Base-by-base conservation (phyloP, 2,797 vertebrate species). In the Pseudochirops cupreus region DNA sequence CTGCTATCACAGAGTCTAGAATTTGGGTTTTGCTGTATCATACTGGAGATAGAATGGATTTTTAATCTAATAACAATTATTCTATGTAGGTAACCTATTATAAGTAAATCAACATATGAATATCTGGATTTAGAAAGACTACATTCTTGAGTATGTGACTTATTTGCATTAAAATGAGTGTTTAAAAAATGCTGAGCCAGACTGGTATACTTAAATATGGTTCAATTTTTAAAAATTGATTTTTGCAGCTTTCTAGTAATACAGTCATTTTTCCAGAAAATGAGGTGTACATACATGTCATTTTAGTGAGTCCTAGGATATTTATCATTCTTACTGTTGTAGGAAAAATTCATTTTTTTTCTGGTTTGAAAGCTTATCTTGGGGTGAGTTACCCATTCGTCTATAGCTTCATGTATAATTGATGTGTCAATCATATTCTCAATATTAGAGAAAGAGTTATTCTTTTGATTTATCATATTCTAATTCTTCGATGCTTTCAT, bases 1-100 rank as follows among this genome's bases (percentile, higher is more conserved):
- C 28, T 95, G 50, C 53, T 93, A 26, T 95, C 91, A 91, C 4
- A 93, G 97, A 96, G 94, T 92, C 50, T 91, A 39, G 52, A 57
- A 5, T 62, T 92, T 56, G 39, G 74, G 74, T 50, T 87, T 87
- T 87, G 74, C 74, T 87, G 74, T 87, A 87, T 87, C 74, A 87
- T 87, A 24, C 74, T 87, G 24, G 24, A 87, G 39, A 50, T 28
- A 87, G 39, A 87, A 9, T 50, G 24, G 74, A 26, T 87, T 87
- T 82, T 87, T 39, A 87, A 87, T 46, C 29, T 3, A 46, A 82
- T 82, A 46, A 46, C 39, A 82, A 26, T 82, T 46, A 46, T 87
- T 50, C 74, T 39, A 50, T 87, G 10, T 24, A 87, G 39, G 24
- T 87, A 87, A 11, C 9, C 39, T 50, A 50, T 16, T 87, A 1